Percentiles rank a stretch among this genome's conserved stretches.
Conservation (phyloP, 2,797 vertebrate species). For the Pangasius sanitwongsei region DNA sequence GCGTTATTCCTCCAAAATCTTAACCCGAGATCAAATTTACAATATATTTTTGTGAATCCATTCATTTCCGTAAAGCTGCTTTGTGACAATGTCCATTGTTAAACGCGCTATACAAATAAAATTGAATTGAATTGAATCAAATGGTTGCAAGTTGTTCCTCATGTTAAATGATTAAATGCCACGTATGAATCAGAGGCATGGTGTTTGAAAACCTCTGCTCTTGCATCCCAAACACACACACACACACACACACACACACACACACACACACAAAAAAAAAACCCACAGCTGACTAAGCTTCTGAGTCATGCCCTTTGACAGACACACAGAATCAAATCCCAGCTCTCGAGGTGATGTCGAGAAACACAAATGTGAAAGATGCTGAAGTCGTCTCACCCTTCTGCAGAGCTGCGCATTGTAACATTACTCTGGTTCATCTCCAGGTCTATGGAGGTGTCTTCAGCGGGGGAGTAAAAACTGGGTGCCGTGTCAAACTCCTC, state of each 20-base stretch:
- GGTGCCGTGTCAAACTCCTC: slow-evolving; percentile 64
- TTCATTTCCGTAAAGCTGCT: too few relatives aligned
- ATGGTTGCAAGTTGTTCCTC: not conserved
- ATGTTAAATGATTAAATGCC: too few relatives aligned
- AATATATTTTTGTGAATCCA: too few relatives aligned
- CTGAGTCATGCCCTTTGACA: too few relatives aligned
- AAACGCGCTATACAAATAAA: too few relatives aligned
- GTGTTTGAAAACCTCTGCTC: too few relatives aligned
- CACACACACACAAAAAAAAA: too few relatives aligned
- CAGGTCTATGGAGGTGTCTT: slow-evolving; percentile 64
- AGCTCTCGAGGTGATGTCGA: not conserved
- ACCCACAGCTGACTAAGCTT: too few relatives aligned
- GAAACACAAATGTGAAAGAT: not conserved
- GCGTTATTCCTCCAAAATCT: not conserved
- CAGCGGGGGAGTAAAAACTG: slow-evolving; percentile 62
- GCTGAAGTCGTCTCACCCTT: slow-evolving; percentile 62
- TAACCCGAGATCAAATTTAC: not conserved
- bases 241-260: too few relatives aligned
- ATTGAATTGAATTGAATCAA: not conserved
- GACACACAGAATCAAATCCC: not conserved
- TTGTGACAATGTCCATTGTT: too few relatives aligned
- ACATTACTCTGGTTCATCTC: slow-evolving; percentile 65
- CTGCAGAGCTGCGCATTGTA: slow-evolving; percentile 61
- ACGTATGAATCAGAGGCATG: too few relatives aligned
- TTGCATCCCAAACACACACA: too few relatives aligned